Conservation (phyloP, 2,797 vertebrate genomes). For the Ficedula albicollis region DNA sequence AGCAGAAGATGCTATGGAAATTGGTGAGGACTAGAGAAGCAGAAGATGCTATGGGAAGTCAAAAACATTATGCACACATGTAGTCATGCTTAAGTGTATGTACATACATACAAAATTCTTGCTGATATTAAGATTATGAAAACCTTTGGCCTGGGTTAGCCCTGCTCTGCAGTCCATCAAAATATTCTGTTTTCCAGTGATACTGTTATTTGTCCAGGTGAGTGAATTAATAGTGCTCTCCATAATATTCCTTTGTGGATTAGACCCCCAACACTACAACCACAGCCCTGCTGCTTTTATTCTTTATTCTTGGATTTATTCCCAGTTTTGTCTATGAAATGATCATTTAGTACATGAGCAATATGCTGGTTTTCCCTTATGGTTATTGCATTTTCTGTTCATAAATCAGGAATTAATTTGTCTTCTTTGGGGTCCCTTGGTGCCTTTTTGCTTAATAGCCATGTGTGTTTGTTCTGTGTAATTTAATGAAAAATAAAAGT, state of each 20-base stretch:
- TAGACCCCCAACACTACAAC: neutral
- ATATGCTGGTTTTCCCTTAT: conserved; percentile 56
- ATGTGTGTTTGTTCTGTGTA: conserved; percentile 31
- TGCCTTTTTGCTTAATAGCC: conserved; percentile 47
- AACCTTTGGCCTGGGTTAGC: neutral
- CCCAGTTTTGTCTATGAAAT: conserved; percentile 53
- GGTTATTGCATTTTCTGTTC: conserved; percentile 53
- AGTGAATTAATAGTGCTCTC: neutral
- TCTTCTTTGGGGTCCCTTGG: conserved; percentile 37
- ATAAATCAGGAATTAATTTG: conserved; percentile 69
- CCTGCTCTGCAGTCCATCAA: neutral
- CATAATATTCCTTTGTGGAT: neutral
- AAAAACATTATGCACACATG: rapidly evolving
- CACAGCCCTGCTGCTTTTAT: neutral
- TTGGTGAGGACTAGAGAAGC: neutral
- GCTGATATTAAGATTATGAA: neutral
- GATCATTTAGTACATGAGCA: conserved; percentile 53
- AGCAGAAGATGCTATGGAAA: neutral
- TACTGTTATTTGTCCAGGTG: neutral
- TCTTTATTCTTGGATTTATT: conserved; percentile 58
- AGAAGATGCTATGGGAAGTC: neutral
- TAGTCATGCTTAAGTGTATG: neutral
- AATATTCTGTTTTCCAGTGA: neutral
- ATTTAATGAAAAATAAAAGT: conserved; percentile 47
- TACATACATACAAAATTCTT: neutral